phyloP scores from a whole-genome alignment of 2,888 invertebrate species.

The Melanotus villosus region DNA sequence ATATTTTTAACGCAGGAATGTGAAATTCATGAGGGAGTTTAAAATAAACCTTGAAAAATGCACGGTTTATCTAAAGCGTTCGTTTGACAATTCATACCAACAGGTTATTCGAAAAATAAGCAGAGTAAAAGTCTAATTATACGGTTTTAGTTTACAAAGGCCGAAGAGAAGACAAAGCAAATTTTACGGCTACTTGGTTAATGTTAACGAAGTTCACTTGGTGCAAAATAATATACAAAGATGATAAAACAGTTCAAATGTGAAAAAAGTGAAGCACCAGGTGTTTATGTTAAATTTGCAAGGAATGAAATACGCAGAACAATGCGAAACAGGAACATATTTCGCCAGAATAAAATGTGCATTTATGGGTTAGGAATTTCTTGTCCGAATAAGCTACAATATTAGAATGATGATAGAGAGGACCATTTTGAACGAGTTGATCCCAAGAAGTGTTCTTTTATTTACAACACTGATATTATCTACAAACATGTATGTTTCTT shows the following conservation, averaged over 20 bases:
- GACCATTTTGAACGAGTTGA: too few species aligned
- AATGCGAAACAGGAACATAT: background rate
- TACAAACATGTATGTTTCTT: too few species aligned
- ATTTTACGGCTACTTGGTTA: slow-evolving; percentile 6
- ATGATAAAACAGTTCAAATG: background rate
- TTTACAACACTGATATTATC: too few species aligned
- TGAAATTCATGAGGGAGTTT: too few species aligned
- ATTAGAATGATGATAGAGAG: too few species aligned
- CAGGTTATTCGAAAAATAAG: background rate
- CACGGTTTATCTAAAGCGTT: too few species aligned
- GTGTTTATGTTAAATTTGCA: slow-evolving; percentile 4
- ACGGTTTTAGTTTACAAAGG: background rate
- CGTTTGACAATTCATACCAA: background rate
- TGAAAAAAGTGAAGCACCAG: slow-evolving; percentile 4
- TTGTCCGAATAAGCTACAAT: background rate
- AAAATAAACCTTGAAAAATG: too few species aligned
- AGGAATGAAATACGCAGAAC: background rate
- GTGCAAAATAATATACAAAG: background rate
- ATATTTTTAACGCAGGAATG: too few species aligned
- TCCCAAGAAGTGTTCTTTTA: too few species aligned
- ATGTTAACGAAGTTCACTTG: slow-evolving; percentile 4
- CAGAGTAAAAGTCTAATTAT: background rate
- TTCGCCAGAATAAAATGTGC: background rate
- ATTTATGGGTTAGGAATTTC: too few species aligned
- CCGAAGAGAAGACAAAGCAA: background rate